Evolutionary conservation across 2,888 invertebrate genomes (phyloP), one percentile per base, ranked within the genome.

Genomic region (Nymphalis urticae): DNA sequence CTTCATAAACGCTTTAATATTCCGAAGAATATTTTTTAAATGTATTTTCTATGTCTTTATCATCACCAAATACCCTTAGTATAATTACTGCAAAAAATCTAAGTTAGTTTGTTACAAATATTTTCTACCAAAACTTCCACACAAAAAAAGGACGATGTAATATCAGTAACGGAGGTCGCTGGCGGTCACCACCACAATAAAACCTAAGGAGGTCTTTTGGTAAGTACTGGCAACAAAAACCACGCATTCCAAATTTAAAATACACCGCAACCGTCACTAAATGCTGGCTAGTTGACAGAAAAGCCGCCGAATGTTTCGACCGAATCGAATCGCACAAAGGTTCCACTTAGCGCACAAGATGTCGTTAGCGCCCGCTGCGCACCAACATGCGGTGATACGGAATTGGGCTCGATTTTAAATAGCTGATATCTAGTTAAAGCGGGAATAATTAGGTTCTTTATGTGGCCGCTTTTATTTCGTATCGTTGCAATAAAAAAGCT

Each of bases 331-430:
- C 79, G 73, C 68, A 90, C 89, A 91, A 92, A 86, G 83, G 86
- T 90, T 87, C 88, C 82, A 90, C 86, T 92, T 90, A 90, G 86
- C 81, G 79, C 83, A 79, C 81, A 82, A 92, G 91, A 92, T 91
- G 91, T 91, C 91, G 90, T 90, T 92, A 90, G 85, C 84, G 81
- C 90, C 88, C 83, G 90, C 90, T 90, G 90, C 79, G 90, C 61
- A 48, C 17, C 47, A 48, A 80, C 86, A 83, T 80, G 85, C 86
- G 75, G 83, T 76, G 85, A 84, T 84, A 79, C 78, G 76, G 84
- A 87, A 88, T 89, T 85, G 80, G 68, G 58, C 61, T 62, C 68
- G 48, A 53, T 66, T 68, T 66, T 53, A 36, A 66, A 62, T 69
- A n/a, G 66, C 56, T 56, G 54, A 56, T 32, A 32, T 56, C 64